Percentiles rank a stretch among this genome's conserved stretches.
These are phyloP conservation scores for Leptinotarsa defecta DNA, from an alignment of 1,140 invertebrate species.

Conservation along the genomic window DNA sequence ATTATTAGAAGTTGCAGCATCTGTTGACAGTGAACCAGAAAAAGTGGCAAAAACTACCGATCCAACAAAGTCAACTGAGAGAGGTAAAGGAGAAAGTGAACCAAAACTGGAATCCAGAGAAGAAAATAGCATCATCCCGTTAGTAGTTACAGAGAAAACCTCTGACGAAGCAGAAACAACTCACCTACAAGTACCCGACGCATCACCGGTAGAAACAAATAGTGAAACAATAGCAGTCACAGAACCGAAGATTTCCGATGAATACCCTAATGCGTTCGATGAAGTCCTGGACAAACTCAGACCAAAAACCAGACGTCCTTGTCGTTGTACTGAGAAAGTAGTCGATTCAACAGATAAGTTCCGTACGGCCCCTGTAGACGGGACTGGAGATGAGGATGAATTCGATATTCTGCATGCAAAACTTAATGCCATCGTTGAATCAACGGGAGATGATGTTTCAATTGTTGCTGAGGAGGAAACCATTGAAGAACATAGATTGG, in stretches of 20 bases:
- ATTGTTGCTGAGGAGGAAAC: too few relatives aligned
- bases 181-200: too few relatives aligned
- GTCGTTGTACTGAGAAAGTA: conserved; percentile 8
- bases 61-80: conserved; percentile 26
- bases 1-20: background rate
- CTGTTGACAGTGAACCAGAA: too few relatives aligned
- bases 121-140: too few relatives aligned
- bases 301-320: conserved; percentile 21
- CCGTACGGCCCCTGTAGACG: conserved; percentile 6
- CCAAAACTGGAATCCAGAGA: too few relatives aligned
- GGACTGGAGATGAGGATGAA: background rate
- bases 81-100: conserved; percentile 13
- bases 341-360: conserved; percentile 26
- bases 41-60: background rate
- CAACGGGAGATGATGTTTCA: conserved; percentile 29
- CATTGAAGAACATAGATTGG: too few relatives aligned
- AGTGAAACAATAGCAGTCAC: too few relatives aligned
- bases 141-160: too few relatives aligned
- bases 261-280: background rate
- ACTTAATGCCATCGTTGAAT: conserved; percentile 40
- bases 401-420: conserved; percentile 36
- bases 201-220: too few relatives aligned
- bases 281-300: background rate
- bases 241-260: too few relatives aligned
- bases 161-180: too few relatives aligned